Conservation (phyloP, 2,113 vertebrate species). For the Vidua macroura region DNA sequence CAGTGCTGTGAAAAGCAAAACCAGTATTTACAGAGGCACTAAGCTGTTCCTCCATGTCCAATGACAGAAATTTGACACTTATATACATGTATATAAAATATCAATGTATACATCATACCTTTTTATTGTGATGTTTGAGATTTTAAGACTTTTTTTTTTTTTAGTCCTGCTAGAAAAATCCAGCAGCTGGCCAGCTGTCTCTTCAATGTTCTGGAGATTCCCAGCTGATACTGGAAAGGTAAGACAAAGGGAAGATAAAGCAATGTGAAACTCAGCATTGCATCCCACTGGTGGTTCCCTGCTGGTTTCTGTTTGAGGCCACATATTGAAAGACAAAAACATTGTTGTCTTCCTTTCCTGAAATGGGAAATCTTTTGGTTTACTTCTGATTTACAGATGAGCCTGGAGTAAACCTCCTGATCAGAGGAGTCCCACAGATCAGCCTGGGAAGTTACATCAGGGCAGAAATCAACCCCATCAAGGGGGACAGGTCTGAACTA, state of each 20-base stretch:
- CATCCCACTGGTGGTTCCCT: neutral
- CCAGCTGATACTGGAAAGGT: neutral
- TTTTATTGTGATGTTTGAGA: neutral
- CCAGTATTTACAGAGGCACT: neutral
- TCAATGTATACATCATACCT: neutral
- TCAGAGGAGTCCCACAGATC: neutral
- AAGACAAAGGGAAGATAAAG: neutral
- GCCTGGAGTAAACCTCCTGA: neutral
- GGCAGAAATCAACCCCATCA: neutral
- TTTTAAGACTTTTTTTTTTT: neutral
- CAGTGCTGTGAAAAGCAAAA: neutral
- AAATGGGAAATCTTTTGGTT: neutral
- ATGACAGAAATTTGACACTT: neutral
- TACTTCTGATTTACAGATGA: neutral
- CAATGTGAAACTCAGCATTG: neutral
- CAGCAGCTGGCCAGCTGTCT: neutral
- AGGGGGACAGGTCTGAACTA: neutral
- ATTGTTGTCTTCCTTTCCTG: neutral
- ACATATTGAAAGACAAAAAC: neutral
- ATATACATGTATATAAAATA: neutral
- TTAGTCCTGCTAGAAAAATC: neutral
- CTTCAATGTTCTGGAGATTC: neutral
- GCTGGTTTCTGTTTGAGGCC: neutral
- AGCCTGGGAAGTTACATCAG: neutral
- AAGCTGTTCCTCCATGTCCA: neutral